A percentile compares a stretch with the other conserved stretches of the same genome.
Conservation (phyloP, 2,888 invertebrate genomes). For the Dromius quadrimaculatus region DNA sequence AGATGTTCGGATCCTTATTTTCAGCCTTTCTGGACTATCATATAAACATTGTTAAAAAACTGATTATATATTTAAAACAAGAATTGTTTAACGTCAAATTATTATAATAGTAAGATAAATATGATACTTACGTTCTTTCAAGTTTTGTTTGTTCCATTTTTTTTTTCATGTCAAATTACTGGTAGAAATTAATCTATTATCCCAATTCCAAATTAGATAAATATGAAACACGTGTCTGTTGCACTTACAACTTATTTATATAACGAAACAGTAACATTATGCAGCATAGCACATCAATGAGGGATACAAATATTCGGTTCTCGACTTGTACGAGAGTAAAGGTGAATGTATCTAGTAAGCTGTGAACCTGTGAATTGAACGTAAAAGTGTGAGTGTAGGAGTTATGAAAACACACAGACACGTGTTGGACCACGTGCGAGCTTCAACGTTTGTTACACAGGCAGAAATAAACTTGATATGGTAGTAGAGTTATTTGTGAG, state of each 20-base stretch:
- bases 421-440: constrained; percentile 44
- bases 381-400: constrained; percentile 25
- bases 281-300: constrained; percentile 16
- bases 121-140: no score
- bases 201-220: constrained; percentile 14
- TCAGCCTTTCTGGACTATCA: no score
- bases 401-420: constrained; percentile 44
- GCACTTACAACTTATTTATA: constrained; percentile 20
- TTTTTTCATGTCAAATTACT: no score
- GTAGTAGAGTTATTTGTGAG: constrained; percentile 26
- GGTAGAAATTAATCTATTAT: no score
- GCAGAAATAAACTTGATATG: constrained; percentile 33
- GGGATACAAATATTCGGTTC: background rate
- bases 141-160: no score
- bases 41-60: no score
- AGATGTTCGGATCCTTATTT: no score
- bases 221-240: constrained; percentile 14
- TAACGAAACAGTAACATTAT: constrained; percentile 14
- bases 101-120: no score
- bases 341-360: constrained; percentile 45
- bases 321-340: constrained; percentile 15
- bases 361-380: constrained; percentile 19
- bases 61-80: no score
- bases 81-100: no score
- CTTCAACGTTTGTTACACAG: constrained; percentile 22